A percentile compares a stretch with the other conserved stretches of the same genome.
Evolutionary conservation across 2,797 vertebrate species (phyloP).

Genomic region (Gambusia yucatana): DNA sequence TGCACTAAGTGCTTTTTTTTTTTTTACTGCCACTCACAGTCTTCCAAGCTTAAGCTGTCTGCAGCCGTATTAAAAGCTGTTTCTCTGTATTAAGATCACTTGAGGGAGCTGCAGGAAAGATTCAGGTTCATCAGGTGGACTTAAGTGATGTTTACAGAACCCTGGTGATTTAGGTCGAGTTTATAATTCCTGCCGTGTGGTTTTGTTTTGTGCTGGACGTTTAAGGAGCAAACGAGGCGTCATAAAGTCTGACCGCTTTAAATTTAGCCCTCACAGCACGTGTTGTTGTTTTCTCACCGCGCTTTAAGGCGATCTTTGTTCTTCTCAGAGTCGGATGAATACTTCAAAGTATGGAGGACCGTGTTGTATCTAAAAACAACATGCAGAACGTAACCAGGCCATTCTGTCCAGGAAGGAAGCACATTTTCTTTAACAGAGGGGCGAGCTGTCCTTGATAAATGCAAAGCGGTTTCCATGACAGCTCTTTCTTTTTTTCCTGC

Average conservation of each 20-base stretch:
- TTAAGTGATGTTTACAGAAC: background rate
- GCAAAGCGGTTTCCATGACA: background rate
- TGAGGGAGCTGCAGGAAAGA: background rate
- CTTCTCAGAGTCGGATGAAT: conserved; percentile 21
- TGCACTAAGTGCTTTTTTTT: conserved; percentile 75
- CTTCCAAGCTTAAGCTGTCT: conserved; percentile 62
- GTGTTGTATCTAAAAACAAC: background rate
- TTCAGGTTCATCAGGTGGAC: conserved; percentile 16
- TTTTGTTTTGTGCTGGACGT: background rate
- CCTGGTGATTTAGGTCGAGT: conserved; percentile 15
- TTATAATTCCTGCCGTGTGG: conserved; percentile 13
- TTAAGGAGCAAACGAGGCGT: background rate
- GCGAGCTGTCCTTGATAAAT: conserved; percentile 4
- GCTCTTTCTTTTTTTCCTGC: background rate
- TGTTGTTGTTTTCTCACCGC: background rate
- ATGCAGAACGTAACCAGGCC: too few species aligned
- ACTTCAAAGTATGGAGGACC: conserved; percentile 31
- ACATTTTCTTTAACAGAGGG: background rate
- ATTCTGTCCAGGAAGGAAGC: background rate
- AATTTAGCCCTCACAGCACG: background rate
- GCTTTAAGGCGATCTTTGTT: conserved; percentile 32
- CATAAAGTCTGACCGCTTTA: background rate
- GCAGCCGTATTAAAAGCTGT: conserved; percentile 64
- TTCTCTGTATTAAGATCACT: background rate
- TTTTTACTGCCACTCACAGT: conserved; percentile 70